phyloP scores from a whole-genome alignment of 2,888 invertebrate genomes.

The Xestia xanthographa region DNA sequence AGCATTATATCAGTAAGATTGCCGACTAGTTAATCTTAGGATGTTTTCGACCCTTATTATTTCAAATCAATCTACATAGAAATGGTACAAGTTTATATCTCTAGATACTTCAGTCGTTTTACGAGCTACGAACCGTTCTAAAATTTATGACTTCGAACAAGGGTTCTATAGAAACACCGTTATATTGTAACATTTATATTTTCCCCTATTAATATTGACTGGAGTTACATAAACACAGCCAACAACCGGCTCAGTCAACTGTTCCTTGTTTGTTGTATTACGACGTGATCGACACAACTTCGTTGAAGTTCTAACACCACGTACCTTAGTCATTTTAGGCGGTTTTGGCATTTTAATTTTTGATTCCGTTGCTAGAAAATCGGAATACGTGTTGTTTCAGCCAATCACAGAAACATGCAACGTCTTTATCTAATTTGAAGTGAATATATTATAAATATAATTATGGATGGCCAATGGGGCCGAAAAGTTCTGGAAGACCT shows the following conservation, averaged over 20 bases:
- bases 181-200: neutral
- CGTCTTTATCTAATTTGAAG: too few species aligned
- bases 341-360: too few species aligned
- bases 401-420: too few species aligned
- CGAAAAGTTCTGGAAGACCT: too few species aligned
- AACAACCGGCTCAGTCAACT: constrained; percentile 23
- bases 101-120: neutral
- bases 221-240: constrained; percentile 16
- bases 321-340: too few species aligned
- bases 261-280: constrained; percentile 25
- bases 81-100: constrained; percentile 25
- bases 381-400: too few species aligned
- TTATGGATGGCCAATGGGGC: too few species aligned
- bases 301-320: too few species aligned
- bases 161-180: neutral
- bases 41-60: neutral
- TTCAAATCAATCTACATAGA: constrained; percentile 4
- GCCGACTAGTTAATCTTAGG: neutral
- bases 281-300: constrained; percentile 9
- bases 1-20: neutral
- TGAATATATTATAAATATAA: too few species aligned
- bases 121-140: neutral
- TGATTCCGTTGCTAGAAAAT: too few species aligned
- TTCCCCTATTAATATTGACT: constrained; percentile 3
- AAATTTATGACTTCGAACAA: constrained; percentile 16